Evolutionary conservation across 2,113 vertebrate genomes (phyloP).

Genomic region (Euleptes europaea): DNA sequence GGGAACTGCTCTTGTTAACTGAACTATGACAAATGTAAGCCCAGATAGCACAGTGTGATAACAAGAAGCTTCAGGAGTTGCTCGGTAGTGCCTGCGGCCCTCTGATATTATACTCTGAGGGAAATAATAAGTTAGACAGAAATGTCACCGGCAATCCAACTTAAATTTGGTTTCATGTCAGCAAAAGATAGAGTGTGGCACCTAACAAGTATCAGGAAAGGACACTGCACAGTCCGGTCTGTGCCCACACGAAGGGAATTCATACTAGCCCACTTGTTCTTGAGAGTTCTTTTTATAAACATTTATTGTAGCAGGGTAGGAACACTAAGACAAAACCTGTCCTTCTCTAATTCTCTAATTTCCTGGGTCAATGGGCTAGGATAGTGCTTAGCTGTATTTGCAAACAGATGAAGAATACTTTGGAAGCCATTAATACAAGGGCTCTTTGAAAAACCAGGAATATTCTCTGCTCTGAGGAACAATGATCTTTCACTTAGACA

Average conservation of each 20-base stretch:
- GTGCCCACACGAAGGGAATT: not conserved
- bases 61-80: slow-evolving; percentile 69
- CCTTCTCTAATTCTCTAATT: not conserved
- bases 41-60: slow-evolving; percentile 54
- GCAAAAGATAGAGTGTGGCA: not conserved
- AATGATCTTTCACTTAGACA: not conserved
- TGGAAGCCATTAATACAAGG: not conserved
- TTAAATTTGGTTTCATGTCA: slow-evolving; percentile 49
- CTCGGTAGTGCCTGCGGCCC: slow-evolving; percentile 62
- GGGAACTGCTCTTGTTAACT: slow-evolving; percentile 71
- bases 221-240: not conserved
- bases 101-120: slow-evolving; percentile 62
- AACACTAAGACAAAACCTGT: not conserved
- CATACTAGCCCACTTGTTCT: not conserved
- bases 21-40: slow-evolving; percentile 67
- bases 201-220: slow-evolving; percentile 15
- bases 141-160: slow-evolving; percentile 53
- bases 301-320: not conserved
- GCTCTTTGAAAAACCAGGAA: not conserved
- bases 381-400: not conserved
- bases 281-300: not conserved
- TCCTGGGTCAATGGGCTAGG: not conserved
- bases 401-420: not conserved
- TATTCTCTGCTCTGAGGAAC: not conserved
- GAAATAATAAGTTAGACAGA: slow-evolving; percentile 64